A percentile compares a stretch with the other conserved stretches of the same genome.
Evolutionary conservation across 1,140 invertebrate genomes (phyloP).

Genomic region (Apolygus lucorum): DNA sequence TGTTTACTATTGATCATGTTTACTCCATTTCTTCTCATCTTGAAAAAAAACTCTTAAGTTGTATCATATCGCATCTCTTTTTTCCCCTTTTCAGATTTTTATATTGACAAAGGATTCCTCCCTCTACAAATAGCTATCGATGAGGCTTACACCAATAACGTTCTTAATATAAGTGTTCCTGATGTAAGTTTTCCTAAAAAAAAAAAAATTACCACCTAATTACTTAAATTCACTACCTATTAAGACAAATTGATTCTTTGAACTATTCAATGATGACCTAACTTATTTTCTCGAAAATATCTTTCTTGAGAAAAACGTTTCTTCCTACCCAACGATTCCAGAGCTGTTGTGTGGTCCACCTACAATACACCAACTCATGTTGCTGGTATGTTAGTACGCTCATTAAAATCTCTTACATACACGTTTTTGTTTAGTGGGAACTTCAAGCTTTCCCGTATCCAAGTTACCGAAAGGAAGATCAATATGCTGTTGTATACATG

Average conservation of each 20-base stretch:
- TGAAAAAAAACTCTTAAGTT: background rate
- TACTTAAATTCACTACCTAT: too few species aligned
- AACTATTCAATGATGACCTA: too few species aligned
- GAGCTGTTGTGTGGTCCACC: too few species aligned
- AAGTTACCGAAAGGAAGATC: background rate
- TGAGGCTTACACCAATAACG: background rate
- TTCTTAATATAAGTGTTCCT: background rate
- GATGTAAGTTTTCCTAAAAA: background rate
- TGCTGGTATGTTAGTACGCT: too few species aligned
- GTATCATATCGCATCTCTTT: background rate
- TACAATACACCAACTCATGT: too few species aligned
- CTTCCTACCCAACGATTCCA: too few species aligned
- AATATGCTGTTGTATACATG: background rate
- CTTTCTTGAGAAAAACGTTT: too few species aligned
- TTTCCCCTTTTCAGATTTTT: background rate
- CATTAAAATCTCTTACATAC: background rate
- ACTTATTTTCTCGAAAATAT: too few species aligned
- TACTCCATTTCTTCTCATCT: background rate
- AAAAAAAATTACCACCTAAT: too few species aligned
- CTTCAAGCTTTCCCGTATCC: constrained; percentile 1
- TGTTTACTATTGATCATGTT: too few species aligned
- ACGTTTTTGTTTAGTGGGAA: constrained; percentile 1
- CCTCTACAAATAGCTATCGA: background rate
- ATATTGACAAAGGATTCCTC: background rate
- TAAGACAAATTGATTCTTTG: too few species aligned